Conservation (phyloP, 2,797 vertebrate species). For the Novumbra hubbsi region DNA sequence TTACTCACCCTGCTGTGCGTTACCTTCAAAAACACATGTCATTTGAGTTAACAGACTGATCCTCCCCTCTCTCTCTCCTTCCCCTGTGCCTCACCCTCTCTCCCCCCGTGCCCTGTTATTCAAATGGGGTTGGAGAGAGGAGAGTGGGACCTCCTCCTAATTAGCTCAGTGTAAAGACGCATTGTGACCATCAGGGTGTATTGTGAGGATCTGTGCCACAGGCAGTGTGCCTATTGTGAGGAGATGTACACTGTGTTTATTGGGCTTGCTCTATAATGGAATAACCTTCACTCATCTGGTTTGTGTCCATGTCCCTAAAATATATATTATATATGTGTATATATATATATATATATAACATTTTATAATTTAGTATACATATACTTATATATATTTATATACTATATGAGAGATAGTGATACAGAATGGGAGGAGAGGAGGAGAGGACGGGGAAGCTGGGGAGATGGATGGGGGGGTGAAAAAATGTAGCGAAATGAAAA, state of each 20-base stretch:
- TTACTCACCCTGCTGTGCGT: constrained; percentile 41
- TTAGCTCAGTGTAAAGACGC: constrained; percentile 79
- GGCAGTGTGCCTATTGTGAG: constrained; percentile 24
- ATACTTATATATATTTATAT: no score
- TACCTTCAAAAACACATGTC: constrained; percentile 50
- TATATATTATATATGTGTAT: no score
- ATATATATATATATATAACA: no score
- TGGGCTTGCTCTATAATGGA: constrained; percentile 71
- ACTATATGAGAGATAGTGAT: no score
- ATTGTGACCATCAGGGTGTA: constrained; percentile 67
- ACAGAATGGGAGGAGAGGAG: neutral
- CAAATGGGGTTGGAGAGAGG: constrained; percentile 68
- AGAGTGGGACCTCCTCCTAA: constrained; percentile 71
- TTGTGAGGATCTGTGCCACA: constrained; percentile 71
- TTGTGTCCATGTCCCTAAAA: no score
- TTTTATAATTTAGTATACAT: no score
- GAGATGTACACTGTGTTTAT: constrained; percentile 71
- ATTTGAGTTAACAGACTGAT: constrained; percentile 45
- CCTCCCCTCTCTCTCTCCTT: constrained; percentile 47
- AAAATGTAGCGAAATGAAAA: constrained; percentile 10
- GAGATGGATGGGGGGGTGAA: neutral
- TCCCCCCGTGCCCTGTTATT: constrained; percentile 62
- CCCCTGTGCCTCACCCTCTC: constrained; percentile 39
- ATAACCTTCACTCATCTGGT: constrained; percentile 51
- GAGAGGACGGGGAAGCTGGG: neutral